These are phyloP conservation scores for Pachyramphus minor DNA, from an alignment of 2,113 vertebrate genomes.

Conservation along the genomic window DNA sequence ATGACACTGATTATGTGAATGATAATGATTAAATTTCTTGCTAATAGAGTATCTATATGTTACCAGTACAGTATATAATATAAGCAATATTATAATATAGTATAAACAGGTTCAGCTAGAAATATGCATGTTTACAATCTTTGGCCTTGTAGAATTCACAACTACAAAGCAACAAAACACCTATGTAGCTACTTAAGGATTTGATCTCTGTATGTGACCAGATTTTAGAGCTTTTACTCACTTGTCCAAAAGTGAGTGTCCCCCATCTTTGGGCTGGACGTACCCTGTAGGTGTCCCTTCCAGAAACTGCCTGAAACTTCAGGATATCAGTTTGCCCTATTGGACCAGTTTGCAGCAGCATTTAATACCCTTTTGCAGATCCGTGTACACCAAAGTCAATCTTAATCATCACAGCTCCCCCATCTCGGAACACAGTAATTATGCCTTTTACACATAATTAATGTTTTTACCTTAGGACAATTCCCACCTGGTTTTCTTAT, in stretches of 20 bases:
- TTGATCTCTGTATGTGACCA: not conserved
- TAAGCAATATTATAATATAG: not conserved
- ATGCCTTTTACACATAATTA: not conserved
- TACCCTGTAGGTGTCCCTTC: not conserved
- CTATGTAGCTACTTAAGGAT: not conserved
- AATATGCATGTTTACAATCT: not conserved
- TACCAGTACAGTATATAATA: not conserved
- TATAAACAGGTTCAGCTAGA: not conserved
- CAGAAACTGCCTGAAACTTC: not conserved
- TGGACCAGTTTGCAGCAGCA: not conserved
- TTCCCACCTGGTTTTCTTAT: not conserved
- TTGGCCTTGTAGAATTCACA: not conserved
- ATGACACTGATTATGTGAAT: not conserved
- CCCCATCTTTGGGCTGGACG: not conserved
- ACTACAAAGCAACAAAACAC: not conserved
- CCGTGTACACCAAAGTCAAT: not conserved
- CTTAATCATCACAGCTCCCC: not conserved
- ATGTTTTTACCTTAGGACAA: not conserved
- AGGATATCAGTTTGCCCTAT: not conserved
- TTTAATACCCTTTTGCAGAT: not conserved
- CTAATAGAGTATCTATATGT: not conserved
- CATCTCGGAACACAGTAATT: not conserved
- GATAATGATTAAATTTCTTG: not conserved
- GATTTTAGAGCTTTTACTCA: not conserved
- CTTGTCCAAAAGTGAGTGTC: accelerated